Evolutionary conservation across 2,888 invertebrate genomes (phyloP).

Genomic region (Fragum fragum): DNA sequence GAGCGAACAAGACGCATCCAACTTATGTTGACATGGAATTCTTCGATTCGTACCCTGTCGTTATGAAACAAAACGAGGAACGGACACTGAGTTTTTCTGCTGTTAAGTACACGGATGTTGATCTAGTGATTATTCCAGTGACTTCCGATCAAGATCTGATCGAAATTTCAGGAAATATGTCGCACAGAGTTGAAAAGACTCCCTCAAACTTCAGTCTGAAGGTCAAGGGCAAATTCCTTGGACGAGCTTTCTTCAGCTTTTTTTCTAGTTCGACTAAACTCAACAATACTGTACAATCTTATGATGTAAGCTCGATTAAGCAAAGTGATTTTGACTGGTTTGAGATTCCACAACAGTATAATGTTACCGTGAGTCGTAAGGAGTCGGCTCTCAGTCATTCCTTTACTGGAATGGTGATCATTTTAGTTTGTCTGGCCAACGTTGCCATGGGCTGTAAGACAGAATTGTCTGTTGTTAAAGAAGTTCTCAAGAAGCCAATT

Average conservation of each 20-base stretch:
- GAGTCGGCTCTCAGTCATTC: slow-evolving; percentile 69
- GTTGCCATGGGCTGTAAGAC: slow-evolving; percentile 88
- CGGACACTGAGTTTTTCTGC: slow-evolving; percentile 56
- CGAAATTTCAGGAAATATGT: slow-evolving; percentile 40
- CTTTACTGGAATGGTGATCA: slow-evolving; percentile 74
- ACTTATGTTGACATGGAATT: slow-evolving; percentile 42
- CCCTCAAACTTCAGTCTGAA: slow-evolving; percentile 55
- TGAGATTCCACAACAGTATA: slow-evolving; percentile 61
- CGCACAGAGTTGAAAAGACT: slow-evolving; percentile 27
- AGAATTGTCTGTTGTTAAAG: slow-evolving; percentile 85
- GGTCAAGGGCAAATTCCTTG: slow-evolving; percentile 68
- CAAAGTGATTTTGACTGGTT: slow-evolving; percentile 61
- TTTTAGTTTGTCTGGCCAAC: slow-evolving; percentile 81
- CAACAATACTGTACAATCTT: slow-evolving; percentile 25
- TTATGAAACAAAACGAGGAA: slow-evolving; percentile 62
- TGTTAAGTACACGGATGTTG: slow-evolving; percentile 12
- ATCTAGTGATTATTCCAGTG: slow-evolving; percentile 40
- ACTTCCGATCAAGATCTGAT: slow-evolving; percentile 50
- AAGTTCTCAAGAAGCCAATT: slow-evolving; percentile 87
- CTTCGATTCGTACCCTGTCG: slow-evolving; percentile 44
- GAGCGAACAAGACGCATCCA: slow-evolving; percentile 55
- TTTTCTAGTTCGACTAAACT: slow-evolving; percentile 46
- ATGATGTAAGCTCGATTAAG: neutral
- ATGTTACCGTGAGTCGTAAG: slow-evolving; percentile 69
- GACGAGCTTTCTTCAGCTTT: slow-evolving; percentile 61